phyloP scores from a whole-genome alignment of 2,797 vertebrate genomes.

The Moxostoma hubbsi region DNA sequence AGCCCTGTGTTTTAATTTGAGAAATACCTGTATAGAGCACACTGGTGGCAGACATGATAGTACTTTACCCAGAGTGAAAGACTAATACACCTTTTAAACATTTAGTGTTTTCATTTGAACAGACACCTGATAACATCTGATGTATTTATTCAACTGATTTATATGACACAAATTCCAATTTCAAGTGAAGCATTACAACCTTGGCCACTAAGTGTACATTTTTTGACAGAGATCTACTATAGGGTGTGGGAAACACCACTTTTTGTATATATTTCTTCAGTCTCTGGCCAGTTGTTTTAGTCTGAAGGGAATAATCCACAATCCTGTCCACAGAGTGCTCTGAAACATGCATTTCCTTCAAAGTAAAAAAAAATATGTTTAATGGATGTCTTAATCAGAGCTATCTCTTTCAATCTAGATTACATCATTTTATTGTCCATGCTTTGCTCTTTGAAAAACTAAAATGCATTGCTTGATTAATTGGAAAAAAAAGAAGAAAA shows the following conservation, averaged over 20 bases:
- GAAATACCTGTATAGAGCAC: conserved; percentile 12
- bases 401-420: conserved; percentile 59
- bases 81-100: not conserved
- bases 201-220: not conserved
- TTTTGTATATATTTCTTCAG: not conserved
- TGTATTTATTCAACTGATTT: conserved; percentile 21
- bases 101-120: not conserved
- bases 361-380: conserved; percentile 46
- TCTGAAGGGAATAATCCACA: conserved; percentile 12
- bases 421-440: conserved; percentile 43
- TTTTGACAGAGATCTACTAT: not conserved
- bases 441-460: conserved; percentile 45
- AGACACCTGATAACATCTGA: conserved; percentile 5
- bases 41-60: not conserved
- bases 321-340: not conserved
- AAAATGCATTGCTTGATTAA: conserved; percentile 44
- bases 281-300: not conserved
- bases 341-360: conserved; percentile 51
- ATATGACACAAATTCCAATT: not conserved
- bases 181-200: conserved; percentile 9
- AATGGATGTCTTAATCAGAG: conserved; percentile 61
- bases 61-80: conserved; percentile 14
- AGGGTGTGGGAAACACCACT: not conserved
- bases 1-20: not conserved
- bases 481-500: conserved; percentile 62